Conservation (phyloP, 2,888 invertebrate genomes). For the Anaspis maculata region DNA sequence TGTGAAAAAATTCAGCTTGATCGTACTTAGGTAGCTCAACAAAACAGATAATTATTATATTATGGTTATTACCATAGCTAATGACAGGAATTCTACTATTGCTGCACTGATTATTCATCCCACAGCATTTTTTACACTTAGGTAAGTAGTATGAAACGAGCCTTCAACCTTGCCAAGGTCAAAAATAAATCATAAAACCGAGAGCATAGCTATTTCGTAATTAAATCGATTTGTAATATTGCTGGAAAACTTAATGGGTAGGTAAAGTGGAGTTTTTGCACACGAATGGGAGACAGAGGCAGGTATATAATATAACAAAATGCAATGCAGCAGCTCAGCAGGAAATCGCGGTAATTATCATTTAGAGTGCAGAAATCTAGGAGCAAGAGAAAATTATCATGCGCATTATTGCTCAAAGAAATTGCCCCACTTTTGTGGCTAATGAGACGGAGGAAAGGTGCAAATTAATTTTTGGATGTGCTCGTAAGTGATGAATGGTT, state of each 20-base stretch:
- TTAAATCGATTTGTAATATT: constrained; percentile 11
- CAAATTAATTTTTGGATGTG: too few relatives aligned
- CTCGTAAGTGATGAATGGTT: too few relatives aligned
- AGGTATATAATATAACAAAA: too few relatives aligned
- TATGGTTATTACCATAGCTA: constrained; percentile 12
- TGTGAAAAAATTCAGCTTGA: too few relatives aligned
- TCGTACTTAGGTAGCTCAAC: too few relatives aligned
- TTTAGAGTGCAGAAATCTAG: not conserved
- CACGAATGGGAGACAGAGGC: not conserved
- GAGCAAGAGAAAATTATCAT: too few relatives aligned
- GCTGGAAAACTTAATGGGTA: constrained; percentile 7
- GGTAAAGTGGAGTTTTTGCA: not conserved
- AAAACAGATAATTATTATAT: constrained; percentile 1
- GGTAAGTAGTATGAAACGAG: constrained; percentile 15
- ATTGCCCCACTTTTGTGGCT: too few relatives aligned
- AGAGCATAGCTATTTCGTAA: constrained; percentile 18
- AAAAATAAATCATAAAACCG: constrained; percentile 17
- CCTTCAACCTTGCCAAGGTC: constrained; percentile 21
- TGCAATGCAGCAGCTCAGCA: not conserved
- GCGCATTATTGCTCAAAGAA: too few relatives aligned
- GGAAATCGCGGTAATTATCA: not conserved
- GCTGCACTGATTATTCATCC: constrained; percentile 12
- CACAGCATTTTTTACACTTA: constrained; percentile 8
- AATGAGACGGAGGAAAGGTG: too few relatives aligned
- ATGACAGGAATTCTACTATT: constrained; percentile 14